Conservation (phyloP, 2,113 vertebrate genomes). For the Isurus oxyrinchus region DNA sequence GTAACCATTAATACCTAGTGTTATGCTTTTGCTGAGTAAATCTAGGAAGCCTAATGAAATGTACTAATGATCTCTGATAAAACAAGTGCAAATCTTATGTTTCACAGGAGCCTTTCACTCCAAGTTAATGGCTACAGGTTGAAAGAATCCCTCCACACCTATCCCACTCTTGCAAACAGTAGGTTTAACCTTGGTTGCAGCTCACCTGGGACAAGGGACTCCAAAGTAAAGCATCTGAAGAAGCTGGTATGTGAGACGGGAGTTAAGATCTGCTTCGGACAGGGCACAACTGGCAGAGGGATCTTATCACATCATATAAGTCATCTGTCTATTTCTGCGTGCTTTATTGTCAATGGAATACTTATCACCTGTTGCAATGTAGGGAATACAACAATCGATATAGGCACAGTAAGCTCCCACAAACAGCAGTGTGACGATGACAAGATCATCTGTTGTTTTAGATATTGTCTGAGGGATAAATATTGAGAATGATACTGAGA, state of each 20-base stretch:
- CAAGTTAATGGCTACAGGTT: neutral
- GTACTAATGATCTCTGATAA: neutral
- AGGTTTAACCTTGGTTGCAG: neutral
- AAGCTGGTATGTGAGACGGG: neutral
- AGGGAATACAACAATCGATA: too few species aligned
- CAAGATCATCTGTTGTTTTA: too few species aligned
- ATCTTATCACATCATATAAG: too few species aligned
- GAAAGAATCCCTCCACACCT: neutral
- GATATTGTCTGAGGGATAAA: too few species aligned
- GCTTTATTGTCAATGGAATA: too few species aligned
- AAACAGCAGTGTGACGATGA: too few species aligned
- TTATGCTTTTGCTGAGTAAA: neutral
- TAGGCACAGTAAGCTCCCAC: too few species aligned
- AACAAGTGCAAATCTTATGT: neutral
- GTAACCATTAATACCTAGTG: neutral
- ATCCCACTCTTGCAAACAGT: neutral
- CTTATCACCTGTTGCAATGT: too few species aligned
- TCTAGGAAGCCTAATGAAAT: neutral
- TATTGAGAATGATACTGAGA: too few species aligned
- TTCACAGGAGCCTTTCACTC: neutral
- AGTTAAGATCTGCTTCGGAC: neutral
- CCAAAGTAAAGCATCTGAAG: neutral
- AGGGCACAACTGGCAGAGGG: neutral
- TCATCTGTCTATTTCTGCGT: too few species aligned
- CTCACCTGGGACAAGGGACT: neutral